Base-by-base conservation (phyloP, 1,140 invertebrate species). In the Drosophila kepulauana region DNA sequence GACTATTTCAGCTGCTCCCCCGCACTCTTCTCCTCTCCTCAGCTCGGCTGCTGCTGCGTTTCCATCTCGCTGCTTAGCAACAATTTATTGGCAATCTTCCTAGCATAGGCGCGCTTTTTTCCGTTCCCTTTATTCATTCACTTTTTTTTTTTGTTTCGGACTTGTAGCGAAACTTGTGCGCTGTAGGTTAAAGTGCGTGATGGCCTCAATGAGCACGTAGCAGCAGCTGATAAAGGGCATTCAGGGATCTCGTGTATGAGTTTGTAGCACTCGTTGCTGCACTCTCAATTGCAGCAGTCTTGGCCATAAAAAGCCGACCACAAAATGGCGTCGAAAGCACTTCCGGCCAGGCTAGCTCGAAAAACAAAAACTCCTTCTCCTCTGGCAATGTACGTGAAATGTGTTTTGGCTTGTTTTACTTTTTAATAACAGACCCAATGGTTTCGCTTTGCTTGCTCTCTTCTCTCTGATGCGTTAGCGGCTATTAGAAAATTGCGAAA, bases 401-500 rank as follows among this genome's bases (percentile, higher is more conserved):
- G 80, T 88, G 69, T 75, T 71, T 66, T 61, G 61, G 56, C 77
- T 79, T 80, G 68, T 80, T 76, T 76, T 65, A 41, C 69, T 79
- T 85, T 75, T 71, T 71, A 78, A 80, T 80, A 78, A 78, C 75
- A 59, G 30, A 66, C 56, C 62, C 30, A 16, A 48, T 51, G 28
- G 11, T n/a, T 45, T 5, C 4, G n/a, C 45, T 13, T 33, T 2
- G 1, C 45, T 15, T 7, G 16, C 25, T 41, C 7, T 51, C 20
- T 35, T 38, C 25, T 10, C 30, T 25, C 16, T 59, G 63, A 51
- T 67, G 85, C 78, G 82, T 89, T 81, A 79, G 76, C 78, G 57
- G 75, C 85, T 89, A 89, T 89, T 89, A 89, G 85, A 89, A 89
- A 89, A 89, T 89, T 89, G 85, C 78, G 81, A 89, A 89, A 89